Conservation (phyloP, 2,113 vertebrate species). For the Cromileptes altivelis region DNA sequence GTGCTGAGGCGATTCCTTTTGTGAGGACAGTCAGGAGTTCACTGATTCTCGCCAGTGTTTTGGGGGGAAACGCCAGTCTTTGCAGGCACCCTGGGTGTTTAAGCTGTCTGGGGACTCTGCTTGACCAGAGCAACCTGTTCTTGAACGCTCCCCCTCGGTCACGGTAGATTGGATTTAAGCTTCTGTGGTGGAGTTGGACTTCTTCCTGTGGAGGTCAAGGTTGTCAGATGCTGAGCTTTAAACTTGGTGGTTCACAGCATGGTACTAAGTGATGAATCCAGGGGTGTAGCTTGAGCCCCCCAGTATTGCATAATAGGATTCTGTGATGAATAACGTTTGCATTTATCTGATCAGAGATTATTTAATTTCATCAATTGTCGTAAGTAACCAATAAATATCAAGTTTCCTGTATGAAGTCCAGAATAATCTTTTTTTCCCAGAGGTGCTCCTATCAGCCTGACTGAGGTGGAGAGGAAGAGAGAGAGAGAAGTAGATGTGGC, state of each 20-base stretch:
- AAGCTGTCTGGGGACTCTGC: background rate
- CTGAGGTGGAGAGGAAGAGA: background rate
- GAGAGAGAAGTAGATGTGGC: background rate
- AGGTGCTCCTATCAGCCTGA: background rate
- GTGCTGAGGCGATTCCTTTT: slow-evolving; percentile 49
- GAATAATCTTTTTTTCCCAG: background rate
- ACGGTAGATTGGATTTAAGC: background rate
- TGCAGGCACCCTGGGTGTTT: background rate
- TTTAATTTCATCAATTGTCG: too few species aligned
- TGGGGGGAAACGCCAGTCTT: background rate
- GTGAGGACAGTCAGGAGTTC: slow-evolving; percentile 14
- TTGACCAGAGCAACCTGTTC: background rate
- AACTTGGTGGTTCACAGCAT: background rate
- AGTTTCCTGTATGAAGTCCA: background rate
- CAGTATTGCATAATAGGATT: background rate
- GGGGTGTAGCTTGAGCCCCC: background rate
- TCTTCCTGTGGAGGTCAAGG: background rate
- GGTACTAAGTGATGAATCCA: background rate
- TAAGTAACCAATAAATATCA: background rate
- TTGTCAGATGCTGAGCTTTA: background rate
- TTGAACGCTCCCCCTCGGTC: background rate
- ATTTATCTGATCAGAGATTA: background rate
- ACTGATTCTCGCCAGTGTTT: slow-evolving; percentile 1
- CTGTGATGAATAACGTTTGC: background rate
- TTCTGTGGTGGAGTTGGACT: background rate